Base-by-base conservation (phyloP, 2,113 vertebrate species). In the Tragelaphus strepsiceros region DNA sequence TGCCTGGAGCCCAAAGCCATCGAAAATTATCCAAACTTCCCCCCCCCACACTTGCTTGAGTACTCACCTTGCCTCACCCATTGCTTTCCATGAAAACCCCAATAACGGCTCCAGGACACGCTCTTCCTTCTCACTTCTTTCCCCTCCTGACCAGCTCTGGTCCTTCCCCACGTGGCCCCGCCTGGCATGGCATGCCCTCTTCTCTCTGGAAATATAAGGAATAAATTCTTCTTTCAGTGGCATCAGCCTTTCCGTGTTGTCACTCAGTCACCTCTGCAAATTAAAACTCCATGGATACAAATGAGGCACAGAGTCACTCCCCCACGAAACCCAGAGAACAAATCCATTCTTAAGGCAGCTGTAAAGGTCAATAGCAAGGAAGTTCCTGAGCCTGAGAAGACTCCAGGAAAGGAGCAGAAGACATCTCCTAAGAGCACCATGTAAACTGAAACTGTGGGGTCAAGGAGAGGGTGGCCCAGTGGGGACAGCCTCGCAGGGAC, bases 291-390 rank as follows among this genome's bases (percentile, higher is more conserved):
- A 0, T 1, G 11, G 62, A 49, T 46, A 77, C 28, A 77, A 54
- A 62, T 35, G 30, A 77, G 46, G 87, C 58, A 17, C 59, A 71
- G 87, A 97, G 82, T 19, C 88, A 88, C 84, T 2, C 53, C 49
- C 7, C 32, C 81, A 95, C 81, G 86, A 87, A 91, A 92, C 54
- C 59, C 91, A 85, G 26, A 71, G 93, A 97, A 7, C 61, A 97
- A 97, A 96, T 53, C 87, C 87, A 85, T 26, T 89, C 67, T 89
- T 96, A 74, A 71, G 67, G 16, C 21, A 85, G 61, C 74, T 51
- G 6, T 91, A 22, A 74, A 89, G 58, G 49, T 35, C 56, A 83
- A 85, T 30, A 85, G 61, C 54, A 95, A 81, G 74, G 80, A 97
- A 78, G 92, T 77, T 43, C 78, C 0, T 19, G 93, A 62, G 67